Conservation (phyloP, 2,113 vertebrate genomes). For the Fulica atra region DNA sequence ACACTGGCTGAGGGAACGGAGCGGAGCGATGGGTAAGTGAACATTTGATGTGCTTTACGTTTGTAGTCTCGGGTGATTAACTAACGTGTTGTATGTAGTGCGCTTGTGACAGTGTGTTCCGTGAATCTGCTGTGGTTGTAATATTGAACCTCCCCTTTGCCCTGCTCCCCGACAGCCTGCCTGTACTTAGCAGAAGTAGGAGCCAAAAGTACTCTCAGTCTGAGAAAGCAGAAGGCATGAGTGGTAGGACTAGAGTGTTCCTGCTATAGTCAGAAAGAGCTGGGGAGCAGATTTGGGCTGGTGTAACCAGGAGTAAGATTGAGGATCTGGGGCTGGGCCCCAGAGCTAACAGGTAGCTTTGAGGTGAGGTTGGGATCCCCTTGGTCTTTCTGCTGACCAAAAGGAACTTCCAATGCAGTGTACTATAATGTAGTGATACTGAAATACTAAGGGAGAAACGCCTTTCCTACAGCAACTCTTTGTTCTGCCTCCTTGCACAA, state of each 20-base stretch:
- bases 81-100: too few species aligned
- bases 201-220: neutral
- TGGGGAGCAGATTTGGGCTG: neutral
- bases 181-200: neutral
- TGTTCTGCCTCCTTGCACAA: neutral
- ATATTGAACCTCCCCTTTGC: neutral
- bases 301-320: fast-evolving
- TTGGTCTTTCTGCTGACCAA: neutral
- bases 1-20: too few species aligned
- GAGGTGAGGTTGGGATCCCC: neutral
- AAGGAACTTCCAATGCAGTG: neutral
- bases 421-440: fast-evolving
- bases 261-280: neutral
- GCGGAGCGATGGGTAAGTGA: too few species aligned
- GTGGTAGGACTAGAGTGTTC: neutral
- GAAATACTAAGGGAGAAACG: neutral
- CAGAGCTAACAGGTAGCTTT: neutral
- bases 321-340: neutral
- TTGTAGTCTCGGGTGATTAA: too few species aligned
- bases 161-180: neutral
- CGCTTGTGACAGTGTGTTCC: too few species aligned
- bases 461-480: neutral
- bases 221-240: neutral
- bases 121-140: too few species aligned
- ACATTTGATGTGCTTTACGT: too few species aligned